Conservation (phyloP, 2,888 invertebrate genomes). For the Hanleya hanleyi region DNA sequence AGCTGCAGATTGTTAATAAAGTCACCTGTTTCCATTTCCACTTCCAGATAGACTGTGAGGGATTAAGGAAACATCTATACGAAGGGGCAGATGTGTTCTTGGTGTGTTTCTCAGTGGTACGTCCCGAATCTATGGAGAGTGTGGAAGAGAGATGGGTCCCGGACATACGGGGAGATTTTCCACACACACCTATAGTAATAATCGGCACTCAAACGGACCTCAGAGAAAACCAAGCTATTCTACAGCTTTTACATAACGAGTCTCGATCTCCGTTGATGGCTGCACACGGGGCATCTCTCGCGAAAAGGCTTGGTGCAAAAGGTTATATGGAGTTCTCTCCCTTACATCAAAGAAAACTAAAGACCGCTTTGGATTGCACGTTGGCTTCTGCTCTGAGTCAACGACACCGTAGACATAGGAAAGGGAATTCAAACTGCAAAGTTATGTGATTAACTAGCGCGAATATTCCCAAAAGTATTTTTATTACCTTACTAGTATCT, state of each 20-base stretch:
- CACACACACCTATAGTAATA: conserved; percentile 56
- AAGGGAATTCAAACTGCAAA: neutral
- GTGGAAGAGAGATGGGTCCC: conserved; percentile 59
- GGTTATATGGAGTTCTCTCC: conserved; percentile 46
- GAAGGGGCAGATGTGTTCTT: conserved; percentile 63
- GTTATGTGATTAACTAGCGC: conserved; percentile 4
- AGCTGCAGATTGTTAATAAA: too few species aligned
- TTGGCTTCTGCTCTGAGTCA: neutral
- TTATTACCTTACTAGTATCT: too few species aligned
- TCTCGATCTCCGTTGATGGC: neutral
- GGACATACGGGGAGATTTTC: conserved; percentile 57
- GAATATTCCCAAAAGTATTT: too few species aligned
- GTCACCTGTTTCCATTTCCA: too few species aligned
- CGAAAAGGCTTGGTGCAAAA: conserved; percentile 20
- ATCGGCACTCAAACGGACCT: conserved; percentile 65
- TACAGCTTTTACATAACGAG: neutral
- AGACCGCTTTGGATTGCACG: neutral
- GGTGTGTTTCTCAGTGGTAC: conserved; percentile 60
- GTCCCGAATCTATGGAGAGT: conserved; percentile 57
- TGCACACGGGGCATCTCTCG: neutral
- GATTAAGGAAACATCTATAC: conserved; percentile 32
- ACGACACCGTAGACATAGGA: neutral
- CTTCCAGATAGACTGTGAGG: neutral
- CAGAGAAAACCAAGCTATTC: conserved; percentile 24
- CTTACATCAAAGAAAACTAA: neutral